A percentile compares a stretch with the other conserved stretches of the same genome.
Evolutionary conservation across 2,113 vertebrate species (phyloP).

Genomic region (Dinomys branickii): DNA sequence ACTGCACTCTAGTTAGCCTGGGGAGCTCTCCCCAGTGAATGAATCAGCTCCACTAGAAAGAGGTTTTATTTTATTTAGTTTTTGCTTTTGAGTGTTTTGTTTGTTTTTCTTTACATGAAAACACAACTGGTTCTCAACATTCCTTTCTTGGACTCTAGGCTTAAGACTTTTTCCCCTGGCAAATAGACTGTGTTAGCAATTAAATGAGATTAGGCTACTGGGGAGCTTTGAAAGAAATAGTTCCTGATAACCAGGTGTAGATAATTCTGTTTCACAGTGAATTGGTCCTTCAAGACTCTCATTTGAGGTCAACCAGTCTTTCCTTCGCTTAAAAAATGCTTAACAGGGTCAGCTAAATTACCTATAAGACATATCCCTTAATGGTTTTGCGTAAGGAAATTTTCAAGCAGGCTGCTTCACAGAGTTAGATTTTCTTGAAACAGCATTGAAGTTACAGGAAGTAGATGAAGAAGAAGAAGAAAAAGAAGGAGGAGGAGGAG

Average conservation of each 20-base stretch:
- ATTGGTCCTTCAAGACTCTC: constrained; percentile 38
- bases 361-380: background rate
- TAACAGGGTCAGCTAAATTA: background rate
- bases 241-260: background rate
- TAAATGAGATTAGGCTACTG: background rate
- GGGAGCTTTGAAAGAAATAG: background rate
- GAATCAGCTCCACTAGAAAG: background rate
- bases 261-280: constrained; percentile 23
- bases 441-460: background rate
- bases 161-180: background rate
- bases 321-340: background rate
- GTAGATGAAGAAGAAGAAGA: background rate
- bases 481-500: background rate
- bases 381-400: background rate
- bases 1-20: background rate
- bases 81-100: background rate
- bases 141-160: background rate
- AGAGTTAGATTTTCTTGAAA: background rate
- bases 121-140: background rate
- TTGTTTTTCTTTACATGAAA: background rate
- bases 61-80: background rate
- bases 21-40: background rate
- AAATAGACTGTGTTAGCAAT: constrained; percentile 24
- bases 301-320: background rate
- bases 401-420: background rate